These are phyloP conservation scores for Xenopus borealis DNA, from an alignment of 2,113 vertebrate genomes.

Conservation along the genomic window DNA sequence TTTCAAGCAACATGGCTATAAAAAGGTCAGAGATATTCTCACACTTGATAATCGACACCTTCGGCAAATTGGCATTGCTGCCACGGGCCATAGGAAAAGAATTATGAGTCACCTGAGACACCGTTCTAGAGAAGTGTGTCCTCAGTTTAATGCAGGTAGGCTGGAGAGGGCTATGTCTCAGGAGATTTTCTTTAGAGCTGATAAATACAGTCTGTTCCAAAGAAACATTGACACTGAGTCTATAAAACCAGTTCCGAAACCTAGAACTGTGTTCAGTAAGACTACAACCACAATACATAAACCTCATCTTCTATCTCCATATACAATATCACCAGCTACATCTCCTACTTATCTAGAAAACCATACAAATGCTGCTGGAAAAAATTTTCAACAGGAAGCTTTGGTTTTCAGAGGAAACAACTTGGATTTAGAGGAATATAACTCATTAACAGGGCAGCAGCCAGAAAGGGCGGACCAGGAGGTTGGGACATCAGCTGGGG, in stretches of 20 bases:
- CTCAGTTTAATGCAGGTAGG: background rate
- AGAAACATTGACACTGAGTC: background rate
- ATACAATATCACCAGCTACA: conserved; percentile 8
- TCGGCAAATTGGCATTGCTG: conserved; percentile 78
- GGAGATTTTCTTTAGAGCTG: conserved; percentile 14
- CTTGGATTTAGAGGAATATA: conserved; percentile 47
- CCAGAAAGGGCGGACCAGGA: background rate
- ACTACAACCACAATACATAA: conserved; percentile 45
- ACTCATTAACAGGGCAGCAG: conserved; percentile 38
- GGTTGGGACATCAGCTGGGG: conserved; percentile 25
- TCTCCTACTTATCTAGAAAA: conserved; percentile 17
- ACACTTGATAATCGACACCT: conserved; percentile 73
- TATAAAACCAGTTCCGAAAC: conserved; percentile 83
- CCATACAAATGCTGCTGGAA: conserved; percentile 50
- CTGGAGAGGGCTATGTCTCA: background rate
- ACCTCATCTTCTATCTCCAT: background rate
- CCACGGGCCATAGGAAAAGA: conserved; percentile 92
- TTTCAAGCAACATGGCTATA: conserved; percentile 78
- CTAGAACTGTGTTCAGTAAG: conserved; percentile 84
- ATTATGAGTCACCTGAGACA: conserved; percentile 77
- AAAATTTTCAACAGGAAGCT: conserved; percentile 59
- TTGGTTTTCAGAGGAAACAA: conserved; percentile 55
- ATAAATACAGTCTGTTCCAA: conserved; percentile 24
- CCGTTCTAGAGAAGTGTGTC: conserved; percentile 12
- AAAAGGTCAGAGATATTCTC: conserved; percentile 67